Evolutionary conservation across 2,797 vertebrate species (phyloP), one percentile per base, ranked within the genome.

Genomic region (Scarus forsteni): DNA sequence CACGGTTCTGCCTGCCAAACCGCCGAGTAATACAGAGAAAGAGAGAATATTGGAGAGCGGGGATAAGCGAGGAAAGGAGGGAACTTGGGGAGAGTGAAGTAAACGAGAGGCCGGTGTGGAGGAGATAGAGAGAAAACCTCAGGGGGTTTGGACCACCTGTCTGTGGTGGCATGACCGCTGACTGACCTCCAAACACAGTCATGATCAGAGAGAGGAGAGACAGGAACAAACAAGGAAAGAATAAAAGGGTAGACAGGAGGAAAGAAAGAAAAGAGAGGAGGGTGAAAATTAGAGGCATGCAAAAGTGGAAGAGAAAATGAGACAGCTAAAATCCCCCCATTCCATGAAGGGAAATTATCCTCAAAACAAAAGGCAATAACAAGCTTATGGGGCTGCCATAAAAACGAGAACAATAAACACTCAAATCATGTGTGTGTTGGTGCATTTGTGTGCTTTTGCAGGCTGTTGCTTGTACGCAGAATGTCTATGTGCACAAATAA

Each of bases 311-410:
- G 80, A 73, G 81, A 88, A 89, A 90, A 85, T 51, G 62, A 88
- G 84, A 88, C 77, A 78, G 67, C 83, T 88, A 79, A 84, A 88
- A 88, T 86, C 85, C 80, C 70, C 66, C 84, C 85, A 81, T 90
- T 91, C 80, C 86, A 86, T 85, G 79, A 86, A 89, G 86, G 85
- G 83, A 93, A 92, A 92, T 92, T 86, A 93, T 92, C 90, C 86
- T 87, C 84, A 87, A 91, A 92, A 92, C 91, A 93, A 93, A 93
- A 93, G 90, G 90, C 90, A 92, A 92, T 92, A 92, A 93, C 90
- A 91, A 88, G 90, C 90, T 93, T 93, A 93, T 91, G 89, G 83
- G 79, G 80, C 85, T 14, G 85, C 89, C 83, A 90, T 92, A 91
- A 92, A 91, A 91, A 91, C 75, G 77, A 90, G 89, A 91, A 93